Conservation (phyloP, 2,888 invertebrate species). For the Caenorhabditis drosophilae region DNA sequence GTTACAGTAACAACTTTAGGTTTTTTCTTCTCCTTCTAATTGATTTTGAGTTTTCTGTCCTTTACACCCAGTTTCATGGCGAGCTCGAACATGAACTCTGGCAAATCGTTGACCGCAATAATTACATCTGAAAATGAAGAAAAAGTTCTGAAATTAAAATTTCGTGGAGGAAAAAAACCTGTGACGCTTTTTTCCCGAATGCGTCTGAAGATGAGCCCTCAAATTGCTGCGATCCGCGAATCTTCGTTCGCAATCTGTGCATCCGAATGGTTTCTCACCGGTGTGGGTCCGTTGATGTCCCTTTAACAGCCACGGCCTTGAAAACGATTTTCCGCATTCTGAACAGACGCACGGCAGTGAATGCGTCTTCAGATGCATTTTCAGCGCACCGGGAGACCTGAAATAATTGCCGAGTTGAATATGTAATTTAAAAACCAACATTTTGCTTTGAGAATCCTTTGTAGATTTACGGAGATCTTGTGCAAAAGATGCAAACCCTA, state of each 20-base stretch:
- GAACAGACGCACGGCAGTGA: slow-evolving; percentile 47
- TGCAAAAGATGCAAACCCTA: no score
- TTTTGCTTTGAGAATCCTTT: no score
- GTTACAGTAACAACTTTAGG: no score
- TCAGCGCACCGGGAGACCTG: slow-evolving; percentile 52
- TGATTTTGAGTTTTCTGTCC: no score
- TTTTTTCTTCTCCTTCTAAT: no score
- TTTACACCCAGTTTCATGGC: slow-evolving; percentile 48
- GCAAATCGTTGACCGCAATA: slow-evolving; percentile 42
- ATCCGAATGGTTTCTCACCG: slow-evolving; percentile 53
- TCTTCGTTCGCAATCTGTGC: slow-evolving; percentile 43
- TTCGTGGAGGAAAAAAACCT: no score
- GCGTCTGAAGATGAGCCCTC: slow-evolving; percentile 52
- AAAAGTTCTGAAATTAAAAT: slow-evolving; percentile 1
- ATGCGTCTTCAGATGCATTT: slow-evolving; percentile 58
- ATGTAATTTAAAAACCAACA: no score
- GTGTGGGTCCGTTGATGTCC: slow-evolving; percentile 54
- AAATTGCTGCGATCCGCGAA: slow-evolving; percentile 55
- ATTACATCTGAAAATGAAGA: slow-evolving; percentile 20
- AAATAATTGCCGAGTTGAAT: no score
- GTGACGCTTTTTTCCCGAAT: slow-evolving; percentile 42
- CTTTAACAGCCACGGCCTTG: slow-evolving; percentile 53
- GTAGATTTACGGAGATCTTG: no score
- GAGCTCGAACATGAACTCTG: slow-evolving; percentile 34
- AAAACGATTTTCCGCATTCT: slow-evolving; percentile 51